Base-by-base conservation (phyloP, 2,888 invertebrate genomes). In the Tetanocera ferruginea region DNA sequence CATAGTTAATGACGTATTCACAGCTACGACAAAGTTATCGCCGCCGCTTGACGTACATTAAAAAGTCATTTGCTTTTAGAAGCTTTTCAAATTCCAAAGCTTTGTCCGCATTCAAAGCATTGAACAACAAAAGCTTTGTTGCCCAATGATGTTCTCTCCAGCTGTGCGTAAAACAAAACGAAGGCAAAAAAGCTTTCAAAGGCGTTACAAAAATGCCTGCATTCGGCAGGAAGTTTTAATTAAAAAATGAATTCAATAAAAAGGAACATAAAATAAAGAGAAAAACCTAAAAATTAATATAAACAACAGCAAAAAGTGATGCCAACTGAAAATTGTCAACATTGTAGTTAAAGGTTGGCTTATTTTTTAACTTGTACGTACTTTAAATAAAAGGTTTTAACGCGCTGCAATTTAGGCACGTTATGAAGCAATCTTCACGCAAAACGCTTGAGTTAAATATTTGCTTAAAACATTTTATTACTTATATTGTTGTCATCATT, bases 351-450 rank as follows among this genome's bases (percentile, higher is more conserved):
- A 28, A 14, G 11, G 9, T 19, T 28, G 28, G 2, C 28, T 60
- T 3, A 28, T 23, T 60, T 19, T 2, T 11, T 6, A 1, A 3
- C 11, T 2, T 37, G 1, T 14, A 14, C n/a, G n/a, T n/a, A n/a
- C n/a, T n/a, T n/a, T 1, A 43, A 43, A 43, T 43, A 43, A 43
- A 43, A 43, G 43, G 11, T 43, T 43, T 43, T 11, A 14, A 43
- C 11, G 43, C 43, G 14, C 55, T n/a, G 55, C 55, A 55, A 3
- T 23, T 60, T 25, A 28, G 5, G 69, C 82, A 79, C 81, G 83
- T 82, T 81, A 83, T 83, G 83, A 82, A 82, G 83, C 80, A 80
- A 82, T 76, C 76, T 79, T 76, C 80, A 69, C 78, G 80, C 76
- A 77, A 72, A 72, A 57, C 23, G 34, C 55, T 55, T 57, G 64